A percentile compares a stretch with the other conserved stretches of the same genome.
These are phyloP conservation scores for Myiopsitta monachus DNA, from an alignment of 2,113 vertebrate genomes.

Conservation along the genomic window DNA sequence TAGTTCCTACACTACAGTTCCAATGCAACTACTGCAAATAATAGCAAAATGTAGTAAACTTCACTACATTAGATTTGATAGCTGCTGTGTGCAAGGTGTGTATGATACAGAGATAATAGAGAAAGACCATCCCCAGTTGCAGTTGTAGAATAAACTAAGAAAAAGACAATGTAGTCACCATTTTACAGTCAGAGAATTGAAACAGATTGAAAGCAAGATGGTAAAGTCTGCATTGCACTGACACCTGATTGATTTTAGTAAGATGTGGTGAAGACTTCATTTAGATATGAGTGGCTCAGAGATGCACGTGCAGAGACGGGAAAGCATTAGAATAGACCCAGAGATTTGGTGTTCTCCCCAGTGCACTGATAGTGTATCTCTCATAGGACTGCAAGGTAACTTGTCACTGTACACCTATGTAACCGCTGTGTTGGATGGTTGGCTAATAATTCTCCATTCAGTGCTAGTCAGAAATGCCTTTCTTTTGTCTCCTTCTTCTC, in stretches of 20 bases:
- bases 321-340: background rate
- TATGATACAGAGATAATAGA: background rate
- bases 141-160: background rate
- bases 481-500: background rate
- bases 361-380: background rate
- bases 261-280: background rate
- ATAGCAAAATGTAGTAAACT: background rate
- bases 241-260: background rate
- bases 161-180: background rate
- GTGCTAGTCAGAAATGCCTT: background rate
- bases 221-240: background rate
- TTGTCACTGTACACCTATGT: background rate
- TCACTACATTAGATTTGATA: fast-evolving
- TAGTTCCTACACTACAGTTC: fast-evolving
- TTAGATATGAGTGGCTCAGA: background rate
- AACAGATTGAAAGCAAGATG: background rate
- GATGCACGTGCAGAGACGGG: background rate
- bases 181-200: background rate
- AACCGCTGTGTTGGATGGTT: background rate
- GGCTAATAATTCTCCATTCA: background rate
- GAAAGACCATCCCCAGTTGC: background rate
- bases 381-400: background rate
- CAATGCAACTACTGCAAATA: background rate
- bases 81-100: background rate
- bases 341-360: background rate